Evolutionary conservation across 2,888 invertebrate species (phyloP).

Genomic region (Scaeva pyrastri): DNA sequence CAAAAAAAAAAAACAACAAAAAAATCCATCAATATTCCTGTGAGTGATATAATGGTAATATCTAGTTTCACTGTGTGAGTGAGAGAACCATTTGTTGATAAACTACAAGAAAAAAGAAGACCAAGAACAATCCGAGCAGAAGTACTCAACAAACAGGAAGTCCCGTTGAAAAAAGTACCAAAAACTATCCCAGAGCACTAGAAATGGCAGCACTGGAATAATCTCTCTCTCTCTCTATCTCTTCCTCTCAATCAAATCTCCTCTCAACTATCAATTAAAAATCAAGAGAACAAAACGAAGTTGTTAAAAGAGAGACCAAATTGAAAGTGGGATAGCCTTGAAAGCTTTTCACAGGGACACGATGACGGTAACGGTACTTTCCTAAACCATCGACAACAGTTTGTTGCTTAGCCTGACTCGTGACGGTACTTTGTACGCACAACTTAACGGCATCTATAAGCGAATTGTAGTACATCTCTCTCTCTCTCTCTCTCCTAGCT

Average conservation of each 20-base stretch:
- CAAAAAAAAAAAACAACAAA: not conserved
- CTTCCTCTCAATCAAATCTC: too few species aligned
- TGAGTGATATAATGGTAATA: constrained; percentile 31
- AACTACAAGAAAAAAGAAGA: not conserved
- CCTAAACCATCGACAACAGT: constrained; percentile 81
- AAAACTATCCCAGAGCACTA: not conserved
- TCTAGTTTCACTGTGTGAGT: constrained; percentile 6
- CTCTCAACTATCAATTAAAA: constrained; percentile 15
- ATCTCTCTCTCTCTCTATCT: not conserved
- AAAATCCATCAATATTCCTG: constrained; percentile 11
- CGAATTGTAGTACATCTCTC: constrained; percentile 21
- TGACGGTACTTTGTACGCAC: constrained; percentile 78
- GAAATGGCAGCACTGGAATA: constrained; percentile 46
- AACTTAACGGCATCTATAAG: constrained; percentile 12
- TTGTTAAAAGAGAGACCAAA: constrained; percentile 13
- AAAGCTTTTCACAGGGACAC: constrained; percentile 58
- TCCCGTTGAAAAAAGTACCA: not conserved
- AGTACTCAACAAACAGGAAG: not conserved
- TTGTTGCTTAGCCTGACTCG: constrained; percentile 82
- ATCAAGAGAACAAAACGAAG: not conserved
- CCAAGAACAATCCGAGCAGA: not conserved
- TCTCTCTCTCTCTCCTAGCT: constrained; percentile 16
- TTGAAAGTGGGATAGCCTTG: constrained; percentile 38
- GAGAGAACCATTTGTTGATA: not conserved
- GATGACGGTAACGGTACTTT: constrained; percentile 43